Base-by-base conservation (phyloP, 2,888 invertebrate species). In the Tetragnatha montana region DNA sequence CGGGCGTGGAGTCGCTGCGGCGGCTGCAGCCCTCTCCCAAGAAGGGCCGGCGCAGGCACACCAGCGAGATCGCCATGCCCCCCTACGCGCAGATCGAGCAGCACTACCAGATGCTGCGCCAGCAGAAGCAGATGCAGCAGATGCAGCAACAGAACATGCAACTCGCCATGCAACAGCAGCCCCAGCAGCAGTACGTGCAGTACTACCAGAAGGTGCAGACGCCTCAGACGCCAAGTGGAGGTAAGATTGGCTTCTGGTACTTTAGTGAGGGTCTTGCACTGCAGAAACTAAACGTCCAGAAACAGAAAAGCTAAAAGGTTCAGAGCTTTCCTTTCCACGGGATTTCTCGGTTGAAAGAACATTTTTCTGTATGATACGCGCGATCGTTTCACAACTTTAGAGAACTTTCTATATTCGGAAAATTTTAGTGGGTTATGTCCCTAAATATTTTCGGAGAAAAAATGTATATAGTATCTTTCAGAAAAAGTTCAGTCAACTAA, bases 71-170 rank as follows among this genome's bases (percentile, higher is more conserved):
- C 50, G 94, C 94, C 93, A 93, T 94, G 89, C 94, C 94, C 87
- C 94, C 94, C 89, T 94, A 94, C 92, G 94, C 94, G 75, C 94
- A 94, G n/a, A 94, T 94, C 74, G 94, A 94, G 92, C 94, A 95
- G 92, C 94, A 81, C 22, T 75, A 80, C 50, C 83, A 88, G 51
- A 78, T 71, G 12, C 35, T 79, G 86, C 22, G 69, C n/a, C 86
- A 75, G 8, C 81, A 70, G 1, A 85, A 81, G 68, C 69, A 75
- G 19, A 68, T 21, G 49, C 87, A 74, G 8, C 83, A 82, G 47
- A 60, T 19, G 10, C 35, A 22, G 0, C 82, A 82, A 7, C 22
- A 73, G 12, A 47, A 70, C 8, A 69, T 70, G 70, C 87, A 75
- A 35, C 50, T 69, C 6, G 70, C 47, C 12, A 50, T 47, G 12